phyloP scores from a whole-genome alignment of 2,113 vertebrate genomes.

The Trinectes maculatus region DNA sequence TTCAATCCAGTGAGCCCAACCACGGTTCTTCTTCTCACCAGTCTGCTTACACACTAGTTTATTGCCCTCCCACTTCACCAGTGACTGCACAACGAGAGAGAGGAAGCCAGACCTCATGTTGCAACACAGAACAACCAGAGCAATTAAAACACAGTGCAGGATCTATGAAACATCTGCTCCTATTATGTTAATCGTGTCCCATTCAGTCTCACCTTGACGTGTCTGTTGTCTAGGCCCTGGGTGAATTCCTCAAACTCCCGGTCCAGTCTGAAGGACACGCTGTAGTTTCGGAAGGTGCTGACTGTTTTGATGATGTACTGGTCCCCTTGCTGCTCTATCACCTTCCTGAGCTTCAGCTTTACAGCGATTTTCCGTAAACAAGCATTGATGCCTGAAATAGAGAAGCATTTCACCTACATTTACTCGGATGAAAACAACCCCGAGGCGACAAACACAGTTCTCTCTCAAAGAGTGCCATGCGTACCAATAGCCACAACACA shows the following conservation, averaged over 20 bases:
- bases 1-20: slow-evolving; percentile 92
- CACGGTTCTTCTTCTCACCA: slow-evolving; percentile 89
- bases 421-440: neutral
- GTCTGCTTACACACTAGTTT: slow-evolving; percentile 87
- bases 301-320: slow-evolving; percentile 82
- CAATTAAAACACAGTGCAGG: neutral
- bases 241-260: slow-evolving; percentile 89
- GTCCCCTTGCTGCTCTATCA: slow-evolving; percentile 84
- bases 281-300: slow-evolving; percentile 86
- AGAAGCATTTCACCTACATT: neutral
- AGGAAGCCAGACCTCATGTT: neutral
- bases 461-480: neutral
- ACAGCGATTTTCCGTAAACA: slow-evolving; percentile 85
- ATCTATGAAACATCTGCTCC: neutral
- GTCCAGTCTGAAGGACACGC: slow-evolving; percentile 83
- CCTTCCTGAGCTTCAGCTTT: slow-evolving; percentile 86
- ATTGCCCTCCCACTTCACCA: slow-evolving; percentile 87
- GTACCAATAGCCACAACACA: slow-evolving; percentile 15
- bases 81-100: slow-evolving; percentile 75
- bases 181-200: neutral
- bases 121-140: too few species aligned
- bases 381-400: slow-evolving; percentile 82
- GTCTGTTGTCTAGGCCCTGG: slow-evolving; percentile 88
- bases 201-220: slow-evolving; percentile 82
- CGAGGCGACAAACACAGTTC: neutral